A percentile compares a stretch with the other conserved stretches of the same genome.
phyloP scores from a whole-genome alignment of 2,797 vertebrate genomes.

The Malacoraja senta region DNA sequence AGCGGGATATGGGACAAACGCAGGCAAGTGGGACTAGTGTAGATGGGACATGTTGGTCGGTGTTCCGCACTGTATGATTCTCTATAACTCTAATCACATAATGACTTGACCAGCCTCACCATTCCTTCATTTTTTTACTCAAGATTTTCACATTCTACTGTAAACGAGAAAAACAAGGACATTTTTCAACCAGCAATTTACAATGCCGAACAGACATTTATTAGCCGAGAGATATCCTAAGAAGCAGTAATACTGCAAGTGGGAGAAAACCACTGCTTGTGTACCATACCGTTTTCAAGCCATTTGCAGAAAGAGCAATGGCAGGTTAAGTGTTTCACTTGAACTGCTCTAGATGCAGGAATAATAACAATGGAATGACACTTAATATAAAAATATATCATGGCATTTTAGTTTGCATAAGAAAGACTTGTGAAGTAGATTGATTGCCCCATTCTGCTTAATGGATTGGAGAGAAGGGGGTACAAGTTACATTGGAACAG shows the following conservation, averaged over 20 bases:
- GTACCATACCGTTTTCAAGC: neutral
- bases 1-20: no score
- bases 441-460: neutral
- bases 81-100: neutral
- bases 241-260: neutral
- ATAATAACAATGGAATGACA: neutral
- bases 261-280: neutral
- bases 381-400: neutral
- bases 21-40: no score
- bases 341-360: neutral
- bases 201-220: neutral
- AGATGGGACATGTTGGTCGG: no score
- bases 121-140: neutral
- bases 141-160: neutral
- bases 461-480: neutral
- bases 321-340: neutral
- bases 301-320: neutral
- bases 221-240: neutral
- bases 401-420: neutral
- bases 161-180: neutral
- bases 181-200: neutral
- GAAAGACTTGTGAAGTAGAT: neutral
- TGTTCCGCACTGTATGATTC: no score
- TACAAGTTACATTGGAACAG: neutral
- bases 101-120: neutral